phyloP scores from a whole-genome alignment of 2,888 invertebrate genomes.

The Clanis bilineata region DNA sequence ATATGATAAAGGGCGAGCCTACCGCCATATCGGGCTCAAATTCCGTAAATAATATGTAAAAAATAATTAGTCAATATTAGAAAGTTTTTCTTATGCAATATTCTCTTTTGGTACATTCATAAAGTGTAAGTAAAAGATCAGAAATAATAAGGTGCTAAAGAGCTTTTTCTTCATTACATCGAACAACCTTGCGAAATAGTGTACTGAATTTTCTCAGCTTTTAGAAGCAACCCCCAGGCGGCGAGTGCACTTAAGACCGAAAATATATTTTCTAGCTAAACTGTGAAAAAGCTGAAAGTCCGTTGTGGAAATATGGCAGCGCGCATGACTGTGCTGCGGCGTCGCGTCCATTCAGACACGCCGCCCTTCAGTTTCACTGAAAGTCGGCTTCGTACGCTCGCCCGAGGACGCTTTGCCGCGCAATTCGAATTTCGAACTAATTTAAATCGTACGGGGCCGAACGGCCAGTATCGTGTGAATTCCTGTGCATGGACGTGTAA shows the following conservation, averaged over 20 bases:
- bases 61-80: no score
- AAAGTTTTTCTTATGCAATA: background rate
- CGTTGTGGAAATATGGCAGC: constrained; percentile 45
- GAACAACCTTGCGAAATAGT: background rate
- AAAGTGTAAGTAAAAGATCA: background rate
- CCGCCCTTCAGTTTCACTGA: constrained; percentile 69
- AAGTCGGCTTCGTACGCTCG: constrained; percentile 64
- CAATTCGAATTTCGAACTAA: constrained; percentile 59
- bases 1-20: no score
- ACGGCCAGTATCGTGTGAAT: constrained; percentile 42
- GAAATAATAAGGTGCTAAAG: background rate
- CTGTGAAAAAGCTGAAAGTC: constrained; percentile 55
- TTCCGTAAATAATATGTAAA: no score
- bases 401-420: constrained; percentile 58
- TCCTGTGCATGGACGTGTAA: background rate
- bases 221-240: constrained; percentile 36
- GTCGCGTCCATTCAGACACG: constrained; percentile 58
- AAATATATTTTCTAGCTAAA: constrained; percentile 29
- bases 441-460: constrained; percentile 41
- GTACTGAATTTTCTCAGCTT: constrained; percentile 30
- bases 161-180: background rate
- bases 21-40: no score
- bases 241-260: constrained; percentile 21
- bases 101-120: background rate
- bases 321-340: constrained; percentile 64